phyloP scores from a whole-genome alignment of 2,888 invertebrate genomes.

The Melieria omissa region DNA sequence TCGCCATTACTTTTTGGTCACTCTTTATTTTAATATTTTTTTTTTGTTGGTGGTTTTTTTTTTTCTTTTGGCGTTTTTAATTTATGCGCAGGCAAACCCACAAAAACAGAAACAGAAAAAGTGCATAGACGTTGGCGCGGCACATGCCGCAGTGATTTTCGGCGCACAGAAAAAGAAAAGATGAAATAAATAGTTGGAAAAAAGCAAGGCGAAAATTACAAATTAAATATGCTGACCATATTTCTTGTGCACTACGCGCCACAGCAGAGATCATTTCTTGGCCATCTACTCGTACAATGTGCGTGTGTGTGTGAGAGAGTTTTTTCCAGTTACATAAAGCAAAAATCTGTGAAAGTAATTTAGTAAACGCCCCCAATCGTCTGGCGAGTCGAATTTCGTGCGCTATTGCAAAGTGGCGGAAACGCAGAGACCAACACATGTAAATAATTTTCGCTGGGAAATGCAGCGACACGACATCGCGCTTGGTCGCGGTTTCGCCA shows the following conservation, averaged over 20 bases:
- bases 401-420: neutral
- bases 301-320: neutral
- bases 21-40: neutral
- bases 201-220: slow-evolving; percentile 34
- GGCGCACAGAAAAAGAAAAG: slow-evolving; percentile 12
- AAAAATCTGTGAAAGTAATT: slow-evolving; percentile 5
- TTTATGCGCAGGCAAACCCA: slow-evolving; percentile 47
- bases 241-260: neutral
- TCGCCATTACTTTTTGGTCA: slow-evolving; percentile 15
- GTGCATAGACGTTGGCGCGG: slow-evolving; percentile 30
- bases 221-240: slow-evolving; percentile 28
- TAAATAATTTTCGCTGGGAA: no score
- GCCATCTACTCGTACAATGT: neutral
- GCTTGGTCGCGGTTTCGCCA: neutral
- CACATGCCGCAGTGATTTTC: slow-evolving; percentile 5
- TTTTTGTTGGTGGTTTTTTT: neutral
- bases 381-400: neutral
- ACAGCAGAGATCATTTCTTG: slow-evolving; percentile 1
- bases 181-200: neutral
- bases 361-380: slow-evolving; percentile 10
- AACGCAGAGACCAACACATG: neutral
- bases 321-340: neutral
- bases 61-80: slow-evolving; percentile 37
- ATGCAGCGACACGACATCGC: no score
- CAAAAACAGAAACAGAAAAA: slow-evolving; percentile 14